Evolutionary conservation across 1,140 invertebrate genomes (phyloP).

Genomic region (Cydia fagiglandana): DNA sequence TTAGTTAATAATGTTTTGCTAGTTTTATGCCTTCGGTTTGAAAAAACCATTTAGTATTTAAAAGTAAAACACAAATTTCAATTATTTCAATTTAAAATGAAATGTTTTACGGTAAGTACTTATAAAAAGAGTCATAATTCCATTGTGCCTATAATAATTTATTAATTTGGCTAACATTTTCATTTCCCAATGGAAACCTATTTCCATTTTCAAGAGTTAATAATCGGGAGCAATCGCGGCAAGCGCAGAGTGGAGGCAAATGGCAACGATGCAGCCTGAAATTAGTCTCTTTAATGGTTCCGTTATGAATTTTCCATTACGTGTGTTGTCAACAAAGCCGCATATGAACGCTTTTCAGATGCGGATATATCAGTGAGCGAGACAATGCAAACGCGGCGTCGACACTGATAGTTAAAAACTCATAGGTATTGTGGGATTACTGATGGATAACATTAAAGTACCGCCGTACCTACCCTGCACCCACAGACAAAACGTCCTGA

Average conservation of each 20-base stretch:
- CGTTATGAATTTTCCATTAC: slow-evolving; percentile 26
- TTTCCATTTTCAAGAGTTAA: slow-evolving; percentile 7
- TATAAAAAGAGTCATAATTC: background rate
- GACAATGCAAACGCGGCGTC: slow-evolving; percentile 6
- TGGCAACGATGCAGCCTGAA: slow-evolving; percentile 15
- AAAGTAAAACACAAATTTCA: no score
- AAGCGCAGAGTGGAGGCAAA: slow-evolving; percentile 10
- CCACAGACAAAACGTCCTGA: no score
- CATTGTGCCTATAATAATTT: background rate
- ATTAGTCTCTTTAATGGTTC: slow-evolving; percentile 20
- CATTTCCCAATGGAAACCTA: slow-evolving; percentile 14
- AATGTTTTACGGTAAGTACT: background rate
- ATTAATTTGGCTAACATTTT: background rate
- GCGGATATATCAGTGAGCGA: background rate
- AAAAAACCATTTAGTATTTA: no score
- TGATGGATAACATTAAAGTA: background rate
- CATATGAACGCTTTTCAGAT: slow-evolving; percentile 13
- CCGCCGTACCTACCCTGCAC: no score
- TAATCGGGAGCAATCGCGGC: slow-evolving; percentile 2
- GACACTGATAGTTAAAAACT: background rate
- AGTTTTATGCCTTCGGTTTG: no score
- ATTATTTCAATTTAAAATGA: no score
- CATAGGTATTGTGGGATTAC: background rate
- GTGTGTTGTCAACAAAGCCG: slow-evolving; percentile 22
- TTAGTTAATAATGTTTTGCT: no score